Evolutionary conservation across 2,888 invertebrate genomes (phyloP), one percentile per base, ranked within the genome.

Genomic region (Ophioninae sp.): DNA sequence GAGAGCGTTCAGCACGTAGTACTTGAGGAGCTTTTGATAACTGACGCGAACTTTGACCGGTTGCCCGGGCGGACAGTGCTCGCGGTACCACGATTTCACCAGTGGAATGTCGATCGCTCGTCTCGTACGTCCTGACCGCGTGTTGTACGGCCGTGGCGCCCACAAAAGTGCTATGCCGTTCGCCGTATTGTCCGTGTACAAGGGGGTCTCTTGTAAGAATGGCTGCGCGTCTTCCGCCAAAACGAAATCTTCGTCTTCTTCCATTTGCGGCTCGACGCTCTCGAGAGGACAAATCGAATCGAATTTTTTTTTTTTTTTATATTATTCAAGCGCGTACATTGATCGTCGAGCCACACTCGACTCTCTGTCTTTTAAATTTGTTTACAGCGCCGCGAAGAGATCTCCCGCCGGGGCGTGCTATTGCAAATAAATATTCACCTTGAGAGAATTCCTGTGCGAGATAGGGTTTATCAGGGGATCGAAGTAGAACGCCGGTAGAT

Each of bases 381-480:
- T 13, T 51, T 13, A 17, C 51, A 5, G 51, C 6, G 13, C 13
- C 1, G 37, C 37, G 6, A 37, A 64, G 6, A 5, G n/a, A 71
- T 59, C 22, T 8, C 20, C 61, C 20, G 17, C 2, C 23, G n/a
- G 8, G 23, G 23, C n/a, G n/a, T n/a, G n/a, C n/a, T 23, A 51
- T 22, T n/a, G 30, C 20, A 73, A 63, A n/a, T 2, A 5, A 61
- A 67, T 80, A 78, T 92, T 93, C 90, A 95, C 94, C 93, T 97
- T 98, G 0, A 97, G 95, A 0, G 98, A 96, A 93, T 98, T 97
- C 76, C 98, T 95, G 92, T 99, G 99, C 0, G 99, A 98, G 88
- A 99, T 99, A 0, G 99, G 99, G 94, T 99, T 99, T 91, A 99
- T 99, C 69, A 99, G 94, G 0, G 99, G 99, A 94, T 99, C 99